These are phyloP conservation scores for Falco rusticolus DNA, from an alignment of 2,797 vertebrate genomes.

Conservation along the genomic window DNA sequence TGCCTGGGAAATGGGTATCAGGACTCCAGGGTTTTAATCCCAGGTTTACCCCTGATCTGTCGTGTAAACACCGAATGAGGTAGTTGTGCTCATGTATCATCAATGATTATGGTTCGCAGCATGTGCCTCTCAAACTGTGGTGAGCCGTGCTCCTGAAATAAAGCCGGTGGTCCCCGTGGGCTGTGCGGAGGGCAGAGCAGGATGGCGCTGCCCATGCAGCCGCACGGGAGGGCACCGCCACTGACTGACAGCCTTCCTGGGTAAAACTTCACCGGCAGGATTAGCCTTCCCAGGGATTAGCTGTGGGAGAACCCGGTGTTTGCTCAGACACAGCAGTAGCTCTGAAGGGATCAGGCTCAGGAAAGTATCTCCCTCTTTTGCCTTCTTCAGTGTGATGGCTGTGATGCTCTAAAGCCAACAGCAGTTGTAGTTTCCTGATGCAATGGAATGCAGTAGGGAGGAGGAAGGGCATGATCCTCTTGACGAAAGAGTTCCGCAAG, in stretches of 20 bases:
- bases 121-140: background rate
- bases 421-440: background rate
- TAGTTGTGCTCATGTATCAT: background rate
- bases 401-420: background rate
- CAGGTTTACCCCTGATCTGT: background rate
- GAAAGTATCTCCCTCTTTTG: background rate
- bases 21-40: background rate
- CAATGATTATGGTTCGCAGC: background rate
- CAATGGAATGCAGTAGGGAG: background rate
- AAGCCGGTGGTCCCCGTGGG: fast-evolving
- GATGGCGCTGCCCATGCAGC: fast-evolving
- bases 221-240: fast-evolving
- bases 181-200: fast-evolving
- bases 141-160: background rate
- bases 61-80: background rate
- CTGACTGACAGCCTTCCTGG: fast-evolving
- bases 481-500: background rate
- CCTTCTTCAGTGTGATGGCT: background rate
- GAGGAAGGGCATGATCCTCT: background rate
- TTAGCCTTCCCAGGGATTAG: background rate
- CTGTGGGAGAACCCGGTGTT: background rate
- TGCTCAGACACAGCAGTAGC: background rate
- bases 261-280: background rate
- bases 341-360: background rate
- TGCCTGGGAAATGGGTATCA: background rate